Percentiles rank a stretch among this genome's conserved stretches.
Evolutionary conservation across 2,888 invertebrate genomes (phyloP).

Genomic region (Julus scanicus): DNA sequence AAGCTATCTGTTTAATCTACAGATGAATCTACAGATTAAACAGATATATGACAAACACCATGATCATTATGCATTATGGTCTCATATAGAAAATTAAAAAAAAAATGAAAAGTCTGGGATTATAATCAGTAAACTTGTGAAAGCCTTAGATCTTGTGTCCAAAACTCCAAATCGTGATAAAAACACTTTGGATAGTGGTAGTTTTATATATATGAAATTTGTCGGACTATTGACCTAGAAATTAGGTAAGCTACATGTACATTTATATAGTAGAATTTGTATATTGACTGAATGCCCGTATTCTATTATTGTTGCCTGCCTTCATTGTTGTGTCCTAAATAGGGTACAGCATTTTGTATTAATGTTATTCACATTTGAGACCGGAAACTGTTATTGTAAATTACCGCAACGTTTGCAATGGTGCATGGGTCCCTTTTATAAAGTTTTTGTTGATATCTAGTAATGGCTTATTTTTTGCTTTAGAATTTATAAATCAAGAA

Average conservation of each 20-base stretch:
- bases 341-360: background rate
- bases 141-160: background rate
- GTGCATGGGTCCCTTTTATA: no score
- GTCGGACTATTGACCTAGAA: slow-evolving; percentile 10
- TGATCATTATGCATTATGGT: no score
- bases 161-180: background rate
- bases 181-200: background rate
- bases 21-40: no score
- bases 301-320: background rate
- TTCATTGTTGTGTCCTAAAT: background rate
- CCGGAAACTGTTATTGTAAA: background rate
- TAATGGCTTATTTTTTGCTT: background rate
- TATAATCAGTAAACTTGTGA: no score
- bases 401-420: background rate
- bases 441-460: no score
- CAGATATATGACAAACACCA: no score
- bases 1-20: no score
- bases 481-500: background rate
- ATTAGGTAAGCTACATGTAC: background rate
- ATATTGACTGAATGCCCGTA: background rate
- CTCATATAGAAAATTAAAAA: no score
- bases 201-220: no score
- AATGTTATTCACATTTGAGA: background rate
- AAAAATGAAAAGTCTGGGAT: no score
- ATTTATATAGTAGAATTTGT: background rate